Evolutionary conservation across 2,797 vertebrate genomes (phyloP), one percentile per base, ranked within the genome.

Genomic region (Myotis planiceps): DNA sequence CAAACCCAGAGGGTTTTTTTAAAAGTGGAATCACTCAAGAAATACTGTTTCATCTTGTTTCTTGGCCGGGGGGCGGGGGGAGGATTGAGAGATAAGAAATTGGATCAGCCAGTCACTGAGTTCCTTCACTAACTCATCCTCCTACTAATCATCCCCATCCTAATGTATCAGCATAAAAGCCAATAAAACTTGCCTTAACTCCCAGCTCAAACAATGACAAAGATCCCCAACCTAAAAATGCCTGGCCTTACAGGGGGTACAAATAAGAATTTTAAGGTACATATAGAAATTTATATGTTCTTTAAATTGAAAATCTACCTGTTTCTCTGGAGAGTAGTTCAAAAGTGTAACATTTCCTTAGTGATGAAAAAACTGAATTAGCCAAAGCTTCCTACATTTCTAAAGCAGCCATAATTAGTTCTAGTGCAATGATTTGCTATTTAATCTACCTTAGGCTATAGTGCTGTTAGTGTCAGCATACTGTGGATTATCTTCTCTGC

Each of bases 301-400:
- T 85, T 92, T 29, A 85, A 74, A 79, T 9, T 85, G 29, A 84
- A 92, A 90, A 85, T 72, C 34, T 87, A 82, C 47, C 9, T 75
- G 29, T 45, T 93, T 80, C n/a, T 58, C 32, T 94, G 42, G 18
- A 95, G 2, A 88, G 21, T 79, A 92, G 58, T 85, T 95, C 69
- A 92, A 89, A 94, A 92, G 21, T 74, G 58, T 55, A 84, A 90
- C 12, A 3, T 80, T 74, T 49, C 39, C 79, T 94, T 95, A 85
- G 37, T 76, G 12, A 80, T 63, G 55, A 88, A 49, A 81, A 88
- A 47, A 55, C 0, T 69, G 9, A 49, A 76, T 55, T 68, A 74
- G 47, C 49, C 51, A 60, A 88, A 42, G 25, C 27, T 72, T 45
- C 19, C 37, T 81, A 18, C 16, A 68, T 68, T 29, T 58, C 29